These are phyloP conservation scores for Drosophila pallidifrons DNA, from an alignment of 1,140 invertebrate species.

Conservation along the genomic window DNA sequence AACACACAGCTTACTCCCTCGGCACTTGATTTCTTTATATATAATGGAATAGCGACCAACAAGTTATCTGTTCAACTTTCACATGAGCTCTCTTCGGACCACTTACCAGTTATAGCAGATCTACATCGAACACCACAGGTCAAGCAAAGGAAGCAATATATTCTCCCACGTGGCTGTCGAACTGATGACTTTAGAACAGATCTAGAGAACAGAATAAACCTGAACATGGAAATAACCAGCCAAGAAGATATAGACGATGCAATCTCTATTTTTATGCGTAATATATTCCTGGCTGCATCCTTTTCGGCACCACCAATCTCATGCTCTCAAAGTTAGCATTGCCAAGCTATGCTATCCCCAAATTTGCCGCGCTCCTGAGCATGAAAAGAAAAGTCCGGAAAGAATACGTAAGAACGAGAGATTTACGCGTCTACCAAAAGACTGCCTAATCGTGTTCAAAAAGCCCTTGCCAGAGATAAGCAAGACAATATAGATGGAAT, in stretches of 20 bases:
- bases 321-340: not conserved
- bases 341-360: not conserved
- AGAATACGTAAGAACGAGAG: slow-evolving; percentile 25
- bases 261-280: slow-evolving; percentile 5
- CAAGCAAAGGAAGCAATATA: no score
- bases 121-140: no score
- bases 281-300: slow-evolving; percentile 8
- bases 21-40: no score
- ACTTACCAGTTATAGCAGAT: no score
- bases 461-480: not conserved
- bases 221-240: no score
- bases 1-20: no score
- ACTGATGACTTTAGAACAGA: no score
- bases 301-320: not conserved
- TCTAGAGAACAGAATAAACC: no score
- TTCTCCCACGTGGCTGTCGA: no score
- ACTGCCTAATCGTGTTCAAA: slow-evolving; percentile 15
- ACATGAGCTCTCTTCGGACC: no score
- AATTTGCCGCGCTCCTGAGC: slow-evolving; percentile 8
- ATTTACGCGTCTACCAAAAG: slow-evolving; percentile 23
- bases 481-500: slow-evolving; percentile 18
- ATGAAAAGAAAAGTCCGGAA: slow-evolving; percentile 13
- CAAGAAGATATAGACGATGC: not conserved
- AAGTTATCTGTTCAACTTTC: no score
- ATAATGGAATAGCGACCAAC: no score